Base-by-base conservation (phyloP, 92 coral and sea anemone species). In the Parazoanthus swiftii region DNA sequence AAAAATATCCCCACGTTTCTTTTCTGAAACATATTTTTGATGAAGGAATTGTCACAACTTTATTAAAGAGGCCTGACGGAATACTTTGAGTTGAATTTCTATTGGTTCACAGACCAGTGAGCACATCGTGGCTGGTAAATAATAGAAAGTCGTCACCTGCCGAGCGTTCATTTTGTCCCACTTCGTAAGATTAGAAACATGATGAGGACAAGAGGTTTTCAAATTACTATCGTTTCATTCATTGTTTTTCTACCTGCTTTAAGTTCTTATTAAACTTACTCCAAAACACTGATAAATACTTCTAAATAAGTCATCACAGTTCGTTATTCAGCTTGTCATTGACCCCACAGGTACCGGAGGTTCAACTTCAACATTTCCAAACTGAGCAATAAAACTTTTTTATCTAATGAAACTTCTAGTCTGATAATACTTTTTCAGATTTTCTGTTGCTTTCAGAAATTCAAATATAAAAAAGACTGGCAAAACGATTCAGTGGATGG, bases 11-110 rank as follows among this genome's bases (percentile, higher is more conserved):
- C 63, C 23, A 44, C 36, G n/a, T 26, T 35, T 73, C 74, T 84
- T 48, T 50, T 29, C 79, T 46, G 43, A 43, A 84, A 68, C 87
- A 70, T 71, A 43, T 72, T 73, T 50, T 71, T 29, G 72, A 29
- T 46, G 44, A 72, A 48, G 29, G 38, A 72, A 29, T 70, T 35
- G 70, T 83, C 86, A 83, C 86, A 23, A 36, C 68, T 48, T 2
- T 11, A 84, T 65, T 66, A 84, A 70, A 84, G 25, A 71, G 79
- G 18, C 43, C 77, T 84, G 87, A 84, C 74, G 87, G 78, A 74
- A 84, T 84, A 29, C 15, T 48, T 10, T 38, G 13, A 56, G 48
- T 71, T 43, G 8, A 13, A 8, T 42, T 84, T 54, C 10, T 84
- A 84, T 84, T 84, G 87, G 87, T 29, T 68, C 14, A 84, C 65